Percentiles rank a stretch among this genome's conserved stretches.
These are phyloP conservation scores for Rotaria socialis DNA, from an alignment of 2,888 invertebrate genomes.

Conservation along the genomic window DNA sequence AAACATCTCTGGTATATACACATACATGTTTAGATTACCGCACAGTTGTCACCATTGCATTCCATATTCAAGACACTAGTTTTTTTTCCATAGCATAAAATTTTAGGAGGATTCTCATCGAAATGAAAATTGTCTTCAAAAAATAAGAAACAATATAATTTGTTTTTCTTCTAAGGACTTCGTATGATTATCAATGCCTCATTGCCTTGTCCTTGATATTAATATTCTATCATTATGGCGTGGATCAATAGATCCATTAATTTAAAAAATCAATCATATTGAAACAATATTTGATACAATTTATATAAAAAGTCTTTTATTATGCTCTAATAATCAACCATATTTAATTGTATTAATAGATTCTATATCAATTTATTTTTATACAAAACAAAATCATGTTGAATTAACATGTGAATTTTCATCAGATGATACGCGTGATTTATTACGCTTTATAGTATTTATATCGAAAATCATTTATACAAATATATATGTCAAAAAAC, in stretches of 20 bases:
- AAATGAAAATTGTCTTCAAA: too few species aligned
- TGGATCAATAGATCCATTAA: neutral
- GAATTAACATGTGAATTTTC: conserved; percentile 1
- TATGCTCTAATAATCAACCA: neutral
- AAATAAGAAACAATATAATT: too few species aligned
- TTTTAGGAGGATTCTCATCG: too few species aligned
- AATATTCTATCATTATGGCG: neutral
- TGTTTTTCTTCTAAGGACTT: neutral
- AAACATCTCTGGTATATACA: too few species aligned
- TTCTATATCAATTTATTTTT: neutral
- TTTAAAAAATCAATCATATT: neutral
- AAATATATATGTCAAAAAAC: neutral
- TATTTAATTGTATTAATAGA: neutral
- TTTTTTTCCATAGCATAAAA: too few species aligned
- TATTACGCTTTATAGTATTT: conserved; percentile 8
- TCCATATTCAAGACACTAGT: too few species aligned
- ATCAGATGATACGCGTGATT: neutral
- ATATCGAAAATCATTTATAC: conserved; percentile 9
- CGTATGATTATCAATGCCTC: neutral
- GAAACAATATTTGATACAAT: neutral
- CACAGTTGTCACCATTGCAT: too few species aligned
- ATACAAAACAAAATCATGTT: neutral
- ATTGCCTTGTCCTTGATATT: neutral
- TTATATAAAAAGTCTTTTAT: neutral
- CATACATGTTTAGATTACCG: too few species aligned